A percentile compares a stretch with the other conserved stretches of the same genome.
Conservation (phyloP, 2,113 vertebrate genomes). For the Xiphias gladius region DNA sequence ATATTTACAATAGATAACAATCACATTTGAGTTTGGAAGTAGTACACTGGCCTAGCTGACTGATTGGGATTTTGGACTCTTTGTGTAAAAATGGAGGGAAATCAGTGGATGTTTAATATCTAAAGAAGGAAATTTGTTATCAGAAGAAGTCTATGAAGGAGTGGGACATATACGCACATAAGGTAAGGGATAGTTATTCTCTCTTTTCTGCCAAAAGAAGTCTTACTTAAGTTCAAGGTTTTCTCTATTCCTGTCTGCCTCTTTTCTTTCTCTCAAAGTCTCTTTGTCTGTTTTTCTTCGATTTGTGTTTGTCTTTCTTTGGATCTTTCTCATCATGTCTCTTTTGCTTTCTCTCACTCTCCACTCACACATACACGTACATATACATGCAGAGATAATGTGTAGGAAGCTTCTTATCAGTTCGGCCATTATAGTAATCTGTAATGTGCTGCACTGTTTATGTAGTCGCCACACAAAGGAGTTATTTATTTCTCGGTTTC, state of each 20-base stretch:
- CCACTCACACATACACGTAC: slow-evolving; percentile 28
- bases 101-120: slow-evolving; percentile 48
- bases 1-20: slow-evolving; percentile 70
- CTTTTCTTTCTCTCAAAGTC: not conserved
- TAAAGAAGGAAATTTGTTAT: slow-evolving; percentile 54
- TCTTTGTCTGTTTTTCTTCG: not conserved
- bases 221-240: not conserved
- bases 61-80: slow-evolving; percentile 17
- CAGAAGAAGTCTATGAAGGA: slow-evolving; percentile 7
- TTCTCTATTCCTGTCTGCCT: not conserved
- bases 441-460: slow-evolving; percentile 77
- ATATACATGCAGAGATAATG: slow-evolving; percentile 26
- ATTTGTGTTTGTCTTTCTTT: slow-evolving; percentile 7
- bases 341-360: slow-evolving; percentile 9
- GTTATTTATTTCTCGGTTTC: slow-evolving; percentile 83
- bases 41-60: slow-evolving; percentile 19
- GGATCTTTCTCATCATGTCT: not conserved
- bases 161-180: not conserved
- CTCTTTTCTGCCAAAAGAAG: not conserved
- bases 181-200: slow-evolving; percentile 10
- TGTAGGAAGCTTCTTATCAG: slow-evolving; percentile 75
- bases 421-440: slow-evolving; percentile 53
- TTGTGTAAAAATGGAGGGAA: slow-evolving; percentile 27
- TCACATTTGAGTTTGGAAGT: slow-evolving; percentile 47
- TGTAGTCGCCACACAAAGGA: slow-evolving; percentile 76